phyloP scores from a whole-genome alignment of 2,797 vertebrate genomes.

The Sebastes oblongus region DNA sequence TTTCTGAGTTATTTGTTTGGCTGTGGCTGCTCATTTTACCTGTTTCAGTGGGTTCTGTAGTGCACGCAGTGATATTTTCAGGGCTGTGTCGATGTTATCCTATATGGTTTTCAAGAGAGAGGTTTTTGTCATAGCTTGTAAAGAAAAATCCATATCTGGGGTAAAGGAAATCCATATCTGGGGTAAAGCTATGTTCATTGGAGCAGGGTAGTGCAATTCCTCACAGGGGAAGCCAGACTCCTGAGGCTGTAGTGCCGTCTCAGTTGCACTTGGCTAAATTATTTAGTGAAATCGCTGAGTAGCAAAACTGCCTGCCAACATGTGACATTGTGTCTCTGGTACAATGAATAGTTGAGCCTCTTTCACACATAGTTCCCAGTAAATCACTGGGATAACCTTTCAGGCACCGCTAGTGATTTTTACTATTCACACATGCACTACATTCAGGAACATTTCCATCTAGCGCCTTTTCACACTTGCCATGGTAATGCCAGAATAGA shows the following conservation, averaged over 20 bases:
- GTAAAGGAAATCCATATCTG: slow-evolving; percentile 3
- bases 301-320: background rate
- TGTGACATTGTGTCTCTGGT: slow-evolving; percentile 6
- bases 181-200: background rate
- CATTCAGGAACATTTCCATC: background rate
- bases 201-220: background rate
- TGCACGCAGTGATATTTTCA: background rate
- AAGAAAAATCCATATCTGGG: slow-evolving; percentile 3
- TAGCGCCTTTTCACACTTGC: background rate
- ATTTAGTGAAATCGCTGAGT: slow-evolving; percentile 52
- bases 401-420: background rate
- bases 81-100: background rate
- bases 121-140: background rate
- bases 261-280: slow-evolving; percentile 62
- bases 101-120: background rate
- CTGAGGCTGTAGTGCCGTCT: slow-evolving; percentile 22
- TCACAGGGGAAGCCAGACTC: slow-evolving; percentile 6
- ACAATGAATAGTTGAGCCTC: background rate
- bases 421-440: background rate
- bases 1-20: background rate
- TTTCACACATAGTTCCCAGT: background rate
- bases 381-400: background rate
- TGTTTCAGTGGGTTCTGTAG: background rate
- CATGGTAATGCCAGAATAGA: no score
- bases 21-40: background rate